phyloP scores from a whole-genome alignment of 1,140 invertebrate genomes.

The Mya arenaria region DNA sequence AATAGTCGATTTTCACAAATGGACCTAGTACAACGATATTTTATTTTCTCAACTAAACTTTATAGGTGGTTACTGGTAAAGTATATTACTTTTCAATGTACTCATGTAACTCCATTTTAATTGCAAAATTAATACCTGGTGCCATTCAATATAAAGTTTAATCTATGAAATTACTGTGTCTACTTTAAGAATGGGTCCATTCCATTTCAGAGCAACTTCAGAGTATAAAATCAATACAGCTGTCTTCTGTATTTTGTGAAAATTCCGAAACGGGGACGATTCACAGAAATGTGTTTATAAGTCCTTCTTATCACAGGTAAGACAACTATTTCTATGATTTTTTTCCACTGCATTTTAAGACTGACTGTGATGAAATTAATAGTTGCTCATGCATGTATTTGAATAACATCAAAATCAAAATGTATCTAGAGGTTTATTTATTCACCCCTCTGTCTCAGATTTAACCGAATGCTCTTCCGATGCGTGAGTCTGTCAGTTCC shows the following conservation, averaged over 20 bases:
- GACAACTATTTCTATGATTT: not conserved
- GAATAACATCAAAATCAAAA: no score
- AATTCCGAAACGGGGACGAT: not conserved
- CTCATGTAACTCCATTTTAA: not conserved
- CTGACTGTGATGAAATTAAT: no score
- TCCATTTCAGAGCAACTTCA: slow-evolving; percentile 15
- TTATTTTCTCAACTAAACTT: no score
- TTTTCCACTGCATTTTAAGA: no score
- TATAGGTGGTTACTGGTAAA: not conserved
- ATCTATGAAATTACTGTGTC: not conserved
- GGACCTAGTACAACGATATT: no score
- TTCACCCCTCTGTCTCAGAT: no score
- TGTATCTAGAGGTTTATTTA: no score
- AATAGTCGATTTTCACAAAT: no score
- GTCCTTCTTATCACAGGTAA: not conserved
- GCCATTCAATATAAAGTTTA: not conserved
- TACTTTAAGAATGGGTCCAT: not conserved
- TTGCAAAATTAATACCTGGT: not conserved
- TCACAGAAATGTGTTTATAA: slow-evolving; percentile 15
- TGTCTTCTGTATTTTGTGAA: slow-evolving; percentile 24
- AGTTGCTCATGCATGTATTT: no score
- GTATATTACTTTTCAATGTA: not conserved
- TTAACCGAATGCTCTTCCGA: no score
- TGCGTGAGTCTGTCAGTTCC: no score
- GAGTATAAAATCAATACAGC: not conserved